Percentiles rank a stretch among this genome's conserved stretches.
These are phyloP conservation scores for Mus musculus DNA, from an alignment of 2,113 vertebrate species.

Conservation along the genomic window DNA sequence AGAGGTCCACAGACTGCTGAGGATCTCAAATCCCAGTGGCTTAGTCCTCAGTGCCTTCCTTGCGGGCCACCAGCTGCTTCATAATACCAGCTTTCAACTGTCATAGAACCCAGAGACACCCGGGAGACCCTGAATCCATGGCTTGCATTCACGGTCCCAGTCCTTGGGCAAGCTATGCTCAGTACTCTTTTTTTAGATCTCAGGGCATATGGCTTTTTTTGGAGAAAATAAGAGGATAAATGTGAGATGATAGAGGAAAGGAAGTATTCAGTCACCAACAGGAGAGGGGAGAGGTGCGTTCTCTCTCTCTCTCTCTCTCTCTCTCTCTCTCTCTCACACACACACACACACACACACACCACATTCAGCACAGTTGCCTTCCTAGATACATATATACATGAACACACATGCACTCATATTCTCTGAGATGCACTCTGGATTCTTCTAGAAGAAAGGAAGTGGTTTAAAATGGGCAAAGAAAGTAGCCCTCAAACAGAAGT, in stretches of 20 bases:
- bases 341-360: not conserved
- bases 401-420: not conserved
- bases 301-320: no score
- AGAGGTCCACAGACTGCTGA: not conserved
- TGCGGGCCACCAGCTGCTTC: not conserved
- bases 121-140: not conserved
- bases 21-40: not conserved
- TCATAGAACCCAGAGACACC: not conserved
- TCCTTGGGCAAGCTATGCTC: not conserved
- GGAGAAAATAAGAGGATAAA: constrained; percentile 35
- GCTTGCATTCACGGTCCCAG: not conserved
- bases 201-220: constrained; percentile 30
- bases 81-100: not conserved
- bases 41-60: not conserved
- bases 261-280: not conserved
- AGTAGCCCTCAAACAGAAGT: not conserved
- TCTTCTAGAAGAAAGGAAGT: constrained; percentile 36
- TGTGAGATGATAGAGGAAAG: not conserved
- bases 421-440: constrained; percentile 49
- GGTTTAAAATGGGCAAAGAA: constrained; percentile 31
- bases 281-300: not conserved
- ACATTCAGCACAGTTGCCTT: not conserved
- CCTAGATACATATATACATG: no score
- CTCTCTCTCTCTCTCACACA: not conserved
- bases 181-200: not conserved